These are phyloP conservation scores for Cryptotis parvus DNA, from an alignment of 2,113 vertebrate species.

Conservation along the genomic window DNA sequence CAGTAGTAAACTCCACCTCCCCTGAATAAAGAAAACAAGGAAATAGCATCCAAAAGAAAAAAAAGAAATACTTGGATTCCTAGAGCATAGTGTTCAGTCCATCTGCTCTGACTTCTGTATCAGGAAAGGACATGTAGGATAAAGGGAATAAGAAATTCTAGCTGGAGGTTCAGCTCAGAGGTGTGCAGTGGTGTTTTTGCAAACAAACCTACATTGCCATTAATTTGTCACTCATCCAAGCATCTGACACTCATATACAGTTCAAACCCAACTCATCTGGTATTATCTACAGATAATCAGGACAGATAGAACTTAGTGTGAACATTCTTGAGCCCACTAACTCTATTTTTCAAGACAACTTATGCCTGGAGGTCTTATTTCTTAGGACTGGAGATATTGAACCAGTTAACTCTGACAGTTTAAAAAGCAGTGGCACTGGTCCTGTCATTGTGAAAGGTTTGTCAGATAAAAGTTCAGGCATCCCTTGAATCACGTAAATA, in stretches of 20 bases:
- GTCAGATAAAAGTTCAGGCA: constrained; percentile 89
- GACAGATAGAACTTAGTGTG: neutral
- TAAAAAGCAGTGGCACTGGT: constrained; percentile 83
- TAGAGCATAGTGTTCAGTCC: neutral
- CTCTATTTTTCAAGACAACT: neutral
- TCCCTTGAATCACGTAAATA: constrained; percentile 93
- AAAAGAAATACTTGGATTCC: no score
- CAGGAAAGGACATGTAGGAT: neutral
- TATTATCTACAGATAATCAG: neutral
- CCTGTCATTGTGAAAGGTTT: constrained; percentile 81
- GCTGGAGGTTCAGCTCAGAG: neutral
- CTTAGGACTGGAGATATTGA: neutral
- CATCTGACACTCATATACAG: neutral
- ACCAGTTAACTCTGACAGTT: constrained; percentile 94
- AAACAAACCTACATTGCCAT: neutral
- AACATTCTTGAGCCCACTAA: no score
- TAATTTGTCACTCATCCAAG: neutral
- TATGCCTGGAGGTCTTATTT: neutral
- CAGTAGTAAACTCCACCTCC: no score
- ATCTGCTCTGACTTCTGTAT: no score
- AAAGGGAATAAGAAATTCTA: neutral
- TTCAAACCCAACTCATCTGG: neutral
- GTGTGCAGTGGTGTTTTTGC: neutral
- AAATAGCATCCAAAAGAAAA: no score
- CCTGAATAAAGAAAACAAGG: no score